Evolutionary conservation across 2,113 vertebrate genomes (phyloP).

Genomic region (Chlorodrepanis virens): DNA sequence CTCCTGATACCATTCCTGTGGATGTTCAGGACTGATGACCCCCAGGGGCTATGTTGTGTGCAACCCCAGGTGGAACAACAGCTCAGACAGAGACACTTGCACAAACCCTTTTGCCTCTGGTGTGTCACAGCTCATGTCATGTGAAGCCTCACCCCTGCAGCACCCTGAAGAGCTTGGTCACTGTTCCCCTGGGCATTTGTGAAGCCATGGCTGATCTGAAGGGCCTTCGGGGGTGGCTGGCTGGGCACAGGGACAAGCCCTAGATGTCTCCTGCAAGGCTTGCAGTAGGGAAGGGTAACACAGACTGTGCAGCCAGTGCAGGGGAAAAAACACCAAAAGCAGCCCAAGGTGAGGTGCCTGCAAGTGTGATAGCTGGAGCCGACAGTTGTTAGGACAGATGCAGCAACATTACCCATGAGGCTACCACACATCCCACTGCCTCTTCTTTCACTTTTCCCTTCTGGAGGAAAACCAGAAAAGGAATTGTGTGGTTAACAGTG

Average conservation of each 20-base stretch:
- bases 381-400: not conserved
- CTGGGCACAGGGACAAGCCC: not conserved
- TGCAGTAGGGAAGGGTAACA: not conserved
- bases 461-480: not conserved
- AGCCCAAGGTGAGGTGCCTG: not conserved
- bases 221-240: not conserved
- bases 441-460: not conserved
- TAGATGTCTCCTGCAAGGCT: not conserved
- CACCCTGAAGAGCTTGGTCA: not conserved
- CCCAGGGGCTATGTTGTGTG: not conserved
- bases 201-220: not conserved
- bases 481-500: accelerated
- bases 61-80: not conserved
- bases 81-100: not conserved
- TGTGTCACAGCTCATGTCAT: accelerated
- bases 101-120: no score
- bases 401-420: accelerated
- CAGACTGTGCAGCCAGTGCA: accelerated
- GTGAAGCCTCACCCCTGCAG: not conserved
- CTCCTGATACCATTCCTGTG: not conserved
- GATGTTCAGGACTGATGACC: accelerated
- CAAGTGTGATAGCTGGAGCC: accelerated
- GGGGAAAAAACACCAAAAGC: not conserved
- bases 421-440: not conserved
- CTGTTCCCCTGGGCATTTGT: not conserved